Conservation (phyloP, 35 echinoderm and acorn worm genomes). For the Strongylocentrotus purpuratus region DNA sequence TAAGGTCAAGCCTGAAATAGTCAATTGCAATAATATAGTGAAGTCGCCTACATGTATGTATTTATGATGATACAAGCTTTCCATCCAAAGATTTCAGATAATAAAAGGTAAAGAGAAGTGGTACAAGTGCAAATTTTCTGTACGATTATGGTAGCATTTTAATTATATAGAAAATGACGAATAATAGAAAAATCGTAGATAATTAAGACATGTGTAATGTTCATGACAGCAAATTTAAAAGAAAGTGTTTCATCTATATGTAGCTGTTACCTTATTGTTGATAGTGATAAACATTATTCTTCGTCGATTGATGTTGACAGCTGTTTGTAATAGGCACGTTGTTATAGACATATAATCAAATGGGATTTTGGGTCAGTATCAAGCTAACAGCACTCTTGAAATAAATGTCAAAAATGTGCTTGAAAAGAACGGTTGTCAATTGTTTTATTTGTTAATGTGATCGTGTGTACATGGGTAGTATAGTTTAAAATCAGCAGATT, state of each 20-base stretch:
- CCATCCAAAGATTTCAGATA: not conserved
- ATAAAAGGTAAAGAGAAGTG: not conserved
- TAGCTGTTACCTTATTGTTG: not conserved
- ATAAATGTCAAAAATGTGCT: conserved; percentile 1
- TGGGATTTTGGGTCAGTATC: conserved; percentile 1
- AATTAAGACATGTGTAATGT: not conserved
- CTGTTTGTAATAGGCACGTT: not conserved
- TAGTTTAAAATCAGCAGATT: not conserved
- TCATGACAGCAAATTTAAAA: not conserved
- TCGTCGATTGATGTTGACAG: not conserved
- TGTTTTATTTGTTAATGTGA: not conserved
- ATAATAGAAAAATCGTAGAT: not conserved
- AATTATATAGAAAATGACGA: not conserved
- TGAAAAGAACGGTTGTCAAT: not conserved
- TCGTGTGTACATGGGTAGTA: not conserved
- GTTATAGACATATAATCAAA: not conserved
- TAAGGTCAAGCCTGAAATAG: not conserved
- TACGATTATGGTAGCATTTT: not conserved
- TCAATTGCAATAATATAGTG: not conserved
- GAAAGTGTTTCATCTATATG: not conserved
- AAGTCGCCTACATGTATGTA: not conserved
- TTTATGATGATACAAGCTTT: not conserved
- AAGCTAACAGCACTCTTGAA: not conserved
- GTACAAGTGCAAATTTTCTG: not conserved
- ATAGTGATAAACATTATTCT: not conserved